A percentile compares a stretch with the other conserved stretches of the same genome.
Conservation (phyloP, 1,140 invertebrate genomes). For the Aricia agestis region DNA sequence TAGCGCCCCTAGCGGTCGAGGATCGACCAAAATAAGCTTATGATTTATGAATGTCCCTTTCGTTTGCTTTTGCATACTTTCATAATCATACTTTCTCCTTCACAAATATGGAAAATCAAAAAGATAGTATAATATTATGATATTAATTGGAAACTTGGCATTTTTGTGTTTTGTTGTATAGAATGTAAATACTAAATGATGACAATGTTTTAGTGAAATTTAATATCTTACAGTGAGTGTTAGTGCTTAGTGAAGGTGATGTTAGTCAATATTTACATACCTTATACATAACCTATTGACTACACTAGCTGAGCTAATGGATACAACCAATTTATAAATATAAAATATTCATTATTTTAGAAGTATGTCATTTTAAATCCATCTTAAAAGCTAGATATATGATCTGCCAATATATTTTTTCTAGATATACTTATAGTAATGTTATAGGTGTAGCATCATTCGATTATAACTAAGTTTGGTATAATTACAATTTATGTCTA, state of each 20-base stretch:
- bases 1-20: too few species aligned
- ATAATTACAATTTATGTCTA: constrained; percentile 3
- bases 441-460: neutral
- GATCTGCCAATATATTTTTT: neutral
- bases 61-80: too few species aligned
- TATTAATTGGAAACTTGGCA: too few species aligned
- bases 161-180: too few species aligned
- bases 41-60: too few species aligned
- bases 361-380: neutral
- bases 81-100: too few species aligned
- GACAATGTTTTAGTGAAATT: neutral
- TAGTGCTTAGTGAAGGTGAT: neutral
- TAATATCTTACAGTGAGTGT: neutral
- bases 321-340: neutral
- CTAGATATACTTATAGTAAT: neutral
- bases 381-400: neutral
- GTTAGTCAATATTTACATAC: neutral
- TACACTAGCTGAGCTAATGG: neutral
- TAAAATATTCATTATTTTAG: neutral
- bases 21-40: too few species aligned
- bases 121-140: too few species aligned
- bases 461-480: constrained; percentile 1
- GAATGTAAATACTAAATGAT: neutral
- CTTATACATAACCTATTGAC: neutral
- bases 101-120: too few species aligned